Evolutionary conservation across 1,140 invertebrate genomes (phyloP).

Genomic region (Sitodiplosis mosellana): DNA sequence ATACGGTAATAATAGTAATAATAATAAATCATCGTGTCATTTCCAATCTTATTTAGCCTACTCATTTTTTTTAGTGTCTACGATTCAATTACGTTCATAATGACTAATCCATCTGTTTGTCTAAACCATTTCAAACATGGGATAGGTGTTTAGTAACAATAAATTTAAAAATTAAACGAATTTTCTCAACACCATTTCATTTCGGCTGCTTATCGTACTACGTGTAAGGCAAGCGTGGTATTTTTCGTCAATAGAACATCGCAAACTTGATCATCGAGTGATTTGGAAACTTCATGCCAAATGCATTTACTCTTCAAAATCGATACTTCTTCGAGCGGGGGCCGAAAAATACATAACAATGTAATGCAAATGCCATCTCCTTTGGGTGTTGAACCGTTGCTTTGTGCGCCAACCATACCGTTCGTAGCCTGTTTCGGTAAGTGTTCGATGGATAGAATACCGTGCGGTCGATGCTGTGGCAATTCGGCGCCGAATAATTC

Average conservation of each 20-base stretch:
- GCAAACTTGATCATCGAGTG: conserved; percentile 48
- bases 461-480: conserved; percentile 67
- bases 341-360: conserved; percentile 64
- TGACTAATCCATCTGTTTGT: too few species aligned
- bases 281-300: conserved; percentile 61
- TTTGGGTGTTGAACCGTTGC: conserved; percentile 10
- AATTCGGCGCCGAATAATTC: conserved; percentile 77
- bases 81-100: too few species aligned
- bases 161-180: too few species aligned
- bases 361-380: conserved; percentile 70
- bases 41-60: too few species aligned
- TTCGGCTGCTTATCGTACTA: conserved; percentile 41
- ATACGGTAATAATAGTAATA: too few species aligned
- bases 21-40: too few species aligned
- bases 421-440: conserved; percentile 25
- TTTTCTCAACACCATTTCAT: too few species aligned
- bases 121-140: too few species aligned
- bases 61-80: too few species aligned
- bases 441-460: conserved; percentile 49
- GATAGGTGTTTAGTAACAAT: too few species aligned
- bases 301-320: conserved; percentile 68
- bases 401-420: too few species aligned
- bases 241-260: conserved; percentile 46
- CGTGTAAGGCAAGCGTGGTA: conserved; percentile 59
- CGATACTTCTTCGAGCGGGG: conserved; percentile 66